Conservation (phyloP, 2,888 invertebrate genomes). For the Drosophila anomalipes region DNA sequence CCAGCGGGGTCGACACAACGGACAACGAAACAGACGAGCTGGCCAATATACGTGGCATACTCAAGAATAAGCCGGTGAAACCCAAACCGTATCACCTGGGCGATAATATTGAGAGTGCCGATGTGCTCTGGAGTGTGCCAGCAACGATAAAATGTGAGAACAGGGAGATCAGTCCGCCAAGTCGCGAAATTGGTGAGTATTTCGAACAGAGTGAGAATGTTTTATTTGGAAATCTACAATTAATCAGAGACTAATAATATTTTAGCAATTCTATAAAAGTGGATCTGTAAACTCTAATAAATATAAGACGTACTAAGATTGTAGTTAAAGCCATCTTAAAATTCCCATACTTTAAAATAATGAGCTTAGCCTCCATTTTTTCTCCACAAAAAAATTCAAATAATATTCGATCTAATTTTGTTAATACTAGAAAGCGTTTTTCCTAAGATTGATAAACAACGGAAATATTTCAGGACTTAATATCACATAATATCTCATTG, state of each 20-base stretch:
- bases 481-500: neutral
- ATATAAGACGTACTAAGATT: neutral
- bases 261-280: neutral
- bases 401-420: neutral
- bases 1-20: constrained; percentile 80
- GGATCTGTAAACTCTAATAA: neutral
- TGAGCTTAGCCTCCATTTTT: neutral
- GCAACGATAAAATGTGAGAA: constrained; percentile 81
- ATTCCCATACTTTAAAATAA: neutral
- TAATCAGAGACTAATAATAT: neutral
- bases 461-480: neutral
- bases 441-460: neutral
- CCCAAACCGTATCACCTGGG: constrained; percentile 91
- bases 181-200: constrained; percentile 59
- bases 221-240: neutral
- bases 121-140: constrained; percentile 86
- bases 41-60: constrained; percentile 88
- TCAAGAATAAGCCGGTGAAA: constrained; percentile 91
- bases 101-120: constrained; percentile 87
- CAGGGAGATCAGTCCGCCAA: constrained; percentile 51
- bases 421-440: neutral
- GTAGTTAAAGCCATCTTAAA: neutral
- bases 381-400: neutral
- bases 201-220: neutral
- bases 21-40: constrained; percentile 85